Evolutionary conservation across 2,888 invertebrate species (phyloP).

Genomic region (Salpingus planirostris): DNA sequence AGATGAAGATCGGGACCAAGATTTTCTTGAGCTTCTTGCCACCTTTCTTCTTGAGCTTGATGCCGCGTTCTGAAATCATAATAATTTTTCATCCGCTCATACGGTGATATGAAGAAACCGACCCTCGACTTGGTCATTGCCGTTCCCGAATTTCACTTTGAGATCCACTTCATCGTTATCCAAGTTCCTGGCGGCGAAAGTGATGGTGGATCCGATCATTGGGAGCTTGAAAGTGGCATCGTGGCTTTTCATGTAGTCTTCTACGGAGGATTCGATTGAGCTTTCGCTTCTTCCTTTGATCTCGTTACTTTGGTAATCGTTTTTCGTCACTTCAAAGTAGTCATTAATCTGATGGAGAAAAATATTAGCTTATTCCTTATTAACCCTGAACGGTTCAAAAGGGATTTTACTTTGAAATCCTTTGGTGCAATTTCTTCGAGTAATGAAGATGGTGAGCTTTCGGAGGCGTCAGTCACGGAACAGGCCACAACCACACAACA

Average conservation of each 20-base stretch:
- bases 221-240: slow-evolving; percentile 70
- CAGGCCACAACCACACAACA: no score
- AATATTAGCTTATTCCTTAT: no score
- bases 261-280: slow-evolving; percentile 58
- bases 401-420: no score
- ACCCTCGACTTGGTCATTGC: slow-evolving; percentile 33
- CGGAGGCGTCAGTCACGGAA: no score
- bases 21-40: slow-evolving; percentile 77
- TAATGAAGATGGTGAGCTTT: no score
- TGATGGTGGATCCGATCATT: slow-evolving; percentile 61
- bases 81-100: no score
- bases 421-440: no score
- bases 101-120: no score
- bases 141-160: slow-evolving; percentile 53
- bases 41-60: no score
- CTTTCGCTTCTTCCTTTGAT: slow-evolving; percentile 42
- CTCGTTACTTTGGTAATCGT: slow-evolving; percentile 6
- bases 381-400: no score
- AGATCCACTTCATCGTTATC: slow-evolving; percentile 66
- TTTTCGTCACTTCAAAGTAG: slow-evolving; percentile 30
- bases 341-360: slow-evolving; percentile 7
- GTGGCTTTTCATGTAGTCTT: slow-evolving; percentile 63
- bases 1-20: slow-evolving; percentile 72
- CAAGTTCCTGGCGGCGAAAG: slow-evolving; percentile 66
- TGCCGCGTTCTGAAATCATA: no score